Evolutionary conservation across 1,140 invertebrate genomes (phyloP), one percentile per base, ranked within the genome.

Genomic region (Ceratina calcarata): DNA sequence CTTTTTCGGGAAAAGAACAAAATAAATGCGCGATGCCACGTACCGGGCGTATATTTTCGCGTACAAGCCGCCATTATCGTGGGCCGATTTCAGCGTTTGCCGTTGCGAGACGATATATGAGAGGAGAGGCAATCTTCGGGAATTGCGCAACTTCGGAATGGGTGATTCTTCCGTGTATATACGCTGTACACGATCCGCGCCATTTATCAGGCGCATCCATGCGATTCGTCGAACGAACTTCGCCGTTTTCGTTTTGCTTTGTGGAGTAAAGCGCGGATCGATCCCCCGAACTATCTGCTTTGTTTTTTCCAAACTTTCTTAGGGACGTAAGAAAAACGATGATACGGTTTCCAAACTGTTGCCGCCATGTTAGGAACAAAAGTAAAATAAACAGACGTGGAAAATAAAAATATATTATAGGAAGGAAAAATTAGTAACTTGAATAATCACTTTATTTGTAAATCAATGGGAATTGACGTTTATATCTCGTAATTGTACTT

Each of bases 91-190:
- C 60, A 20, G 61, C 18, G 73, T 66, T 51, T 58, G 12, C 20
- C 15, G 66, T 15, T 27, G 61, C 61, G 55, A 61, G 37, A 45
- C 72, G 58, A 74, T 75, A 45, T 45, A 45, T 45, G 37, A 45
- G 37, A 45, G 64, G 65, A 61, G 45, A 65, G 32, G 51, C 57
- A 71, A 81, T 85, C 70, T 84, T 58, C 57, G 20, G 73, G 62
- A 81, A 81, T 84, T 84, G 79, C 66, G 16, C 55, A 85, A 85
- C 77, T 78, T 51, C 13, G 27, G 10, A 60, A 62, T 77, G 51
- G 45, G 20, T 18, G 3, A 61, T 73, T 73, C 64, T 68, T 55
- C 58, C 49, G 10, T 45, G 37, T 45, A 45, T 45, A 6, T 45
- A 45, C 37, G 6, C 24, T 45, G 18, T 62, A 22, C 15, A 53